phyloP scores from a whole-genome alignment of 1,140 invertebrate species.

The Spodoptera litura region DNA sequence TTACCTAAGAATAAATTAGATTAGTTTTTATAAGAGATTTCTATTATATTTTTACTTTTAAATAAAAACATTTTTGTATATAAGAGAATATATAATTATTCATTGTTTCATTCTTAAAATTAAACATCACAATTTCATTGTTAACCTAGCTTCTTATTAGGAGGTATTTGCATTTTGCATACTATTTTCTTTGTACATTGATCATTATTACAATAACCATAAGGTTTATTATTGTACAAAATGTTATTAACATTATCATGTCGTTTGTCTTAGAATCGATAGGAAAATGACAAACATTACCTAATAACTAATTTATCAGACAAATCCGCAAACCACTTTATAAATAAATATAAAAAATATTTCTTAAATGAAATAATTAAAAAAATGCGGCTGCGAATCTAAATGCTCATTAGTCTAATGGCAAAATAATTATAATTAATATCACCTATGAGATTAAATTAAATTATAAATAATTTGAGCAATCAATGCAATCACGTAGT shows the following conservation, averaged over 20 bases:
- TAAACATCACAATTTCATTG: slow-evolving; percentile 29
- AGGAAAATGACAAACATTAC: slow-evolving; percentile 29
- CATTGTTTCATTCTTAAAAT: slow-evolving; percentile 16
- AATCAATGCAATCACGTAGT: not conserved
- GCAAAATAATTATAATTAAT: slow-evolving; percentile 18
- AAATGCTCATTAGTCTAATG: slow-evolving; percentile 26
- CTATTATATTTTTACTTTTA: slow-evolving; percentile 1
- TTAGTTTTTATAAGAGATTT: not conserved
- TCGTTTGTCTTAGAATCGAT: slow-evolving; percentile 35
- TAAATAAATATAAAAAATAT: slow-evolving; percentile 23
- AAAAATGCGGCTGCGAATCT: slow-evolving; percentile 17
- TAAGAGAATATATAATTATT: slow-evolving; percentile 26
- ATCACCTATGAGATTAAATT: slow-evolving; percentile 19
- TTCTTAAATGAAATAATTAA: slow-evolving; percentile 39
- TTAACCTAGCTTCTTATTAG: slow-evolving; percentile 5
- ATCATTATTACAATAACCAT: not conserved
- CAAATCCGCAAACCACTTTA: slow-evolving; percentile 34
- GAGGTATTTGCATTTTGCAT: slow-evolving; percentile 3
- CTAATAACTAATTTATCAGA: not conserved
- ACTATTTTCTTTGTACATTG: slow-evolving; percentile 23
- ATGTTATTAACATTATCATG: slow-evolving; percentile 10
- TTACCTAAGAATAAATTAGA: not conserved
- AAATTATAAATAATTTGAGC: slow-evolving; percentile 36
- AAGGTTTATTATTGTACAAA: not conserved
- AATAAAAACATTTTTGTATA: slow-evolving; percentile 34